phyloP scores from a whole-genome alignment of 1,140 invertebrate species.

The Ceratina calcarata region DNA sequence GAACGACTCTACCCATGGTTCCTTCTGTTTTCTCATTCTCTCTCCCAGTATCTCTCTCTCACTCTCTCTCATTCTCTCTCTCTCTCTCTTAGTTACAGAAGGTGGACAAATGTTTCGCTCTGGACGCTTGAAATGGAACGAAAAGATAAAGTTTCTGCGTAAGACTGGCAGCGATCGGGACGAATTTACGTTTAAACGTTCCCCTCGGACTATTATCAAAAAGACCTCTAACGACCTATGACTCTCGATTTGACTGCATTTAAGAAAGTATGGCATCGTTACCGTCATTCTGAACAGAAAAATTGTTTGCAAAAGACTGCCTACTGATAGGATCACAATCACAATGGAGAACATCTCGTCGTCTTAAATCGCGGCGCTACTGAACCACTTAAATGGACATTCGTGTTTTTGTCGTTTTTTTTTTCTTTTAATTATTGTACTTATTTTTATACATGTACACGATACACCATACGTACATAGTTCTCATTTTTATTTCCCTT shows the following conservation, averaged over 20 bases:
- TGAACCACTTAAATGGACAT: constrained; percentile 64
- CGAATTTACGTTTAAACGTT: constrained; percentile 38
- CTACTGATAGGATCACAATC: constrained; percentile 45
- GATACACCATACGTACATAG: constrained; percentile 45
- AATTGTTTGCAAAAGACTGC: constrained; percentile 39
- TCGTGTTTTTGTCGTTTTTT: constrained; percentile 10
- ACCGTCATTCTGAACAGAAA: constrained; percentile 5
- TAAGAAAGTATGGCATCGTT: background rate
- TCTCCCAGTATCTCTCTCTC: no score
- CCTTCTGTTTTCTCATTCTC: background rate
- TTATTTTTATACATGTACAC: constrained; percentile 39
- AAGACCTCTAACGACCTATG: background rate
- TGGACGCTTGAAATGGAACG: background rate
- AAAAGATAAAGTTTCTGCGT: background rate
- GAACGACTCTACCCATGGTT: no score
- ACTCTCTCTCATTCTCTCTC: background rate
- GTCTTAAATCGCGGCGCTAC: constrained; percentile 38
- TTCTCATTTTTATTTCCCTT: constrained; percentile 55
- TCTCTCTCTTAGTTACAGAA: background rate
- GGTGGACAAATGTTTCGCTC: background rate
- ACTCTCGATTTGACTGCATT: background rate
- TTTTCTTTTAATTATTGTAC: constrained; percentile 54
- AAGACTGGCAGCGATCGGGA: constrained; percentile 57
- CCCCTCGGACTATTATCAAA: no score
- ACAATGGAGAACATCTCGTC: constrained; percentile 57